Percentiles rank a stretch among this genome's conserved stretches.
Evolutionary conservation across 1,140 invertebrate species (phyloP).

Genomic region (Artemia franciscana): DNA sequence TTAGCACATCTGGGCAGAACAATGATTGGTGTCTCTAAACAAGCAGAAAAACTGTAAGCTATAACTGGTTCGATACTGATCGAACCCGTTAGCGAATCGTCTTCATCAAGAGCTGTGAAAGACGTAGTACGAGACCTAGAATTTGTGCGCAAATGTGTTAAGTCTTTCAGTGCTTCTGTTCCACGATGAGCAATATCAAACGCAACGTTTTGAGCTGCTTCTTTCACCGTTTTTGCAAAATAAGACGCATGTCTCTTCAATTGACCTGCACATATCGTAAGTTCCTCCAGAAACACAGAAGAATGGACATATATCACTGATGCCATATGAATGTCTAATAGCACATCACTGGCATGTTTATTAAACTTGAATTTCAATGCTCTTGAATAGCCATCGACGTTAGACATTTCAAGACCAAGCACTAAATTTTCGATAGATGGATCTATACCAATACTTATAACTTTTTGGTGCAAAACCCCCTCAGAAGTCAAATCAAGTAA

Average conservation of each 20-base stretch:
- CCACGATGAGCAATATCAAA: constrained; percentile 46
- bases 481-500: constrained; percentile 63
- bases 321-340: constrained; percentile 47
- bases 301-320: constrained; percentile 85
- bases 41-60: constrained; percentile 28
- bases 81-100: not conserved
- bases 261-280: constrained; percentile 49
- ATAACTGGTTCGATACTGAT: not conserved
- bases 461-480: constrained; percentile 52
- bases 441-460: constrained; percentile 61
- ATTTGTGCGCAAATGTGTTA: constrained; percentile 9
- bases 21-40: constrained; percentile 69
- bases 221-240: constrained; percentile 53
- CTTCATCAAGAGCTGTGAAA: not conserved
- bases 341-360: constrained; percentile 15
- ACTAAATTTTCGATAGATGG: constrained; percentile 23
- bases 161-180: constrained; percentile 12
- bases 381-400: constrained; percentile 6
- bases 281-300: constrained; percentile 55
- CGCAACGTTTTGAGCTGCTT: constrained; percentile 79
- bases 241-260: constrained; percentile 43
- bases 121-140: not conserved
- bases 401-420: constrained; percentile 15
- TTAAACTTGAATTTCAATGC: constrained; percentile 38
- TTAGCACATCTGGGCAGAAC: constrained; percentile 51